Evolutionary conservation across 2,797 vertebrate genomes (phyloP).

Genomic region (Melanotaenia trifasciata): DNA sequence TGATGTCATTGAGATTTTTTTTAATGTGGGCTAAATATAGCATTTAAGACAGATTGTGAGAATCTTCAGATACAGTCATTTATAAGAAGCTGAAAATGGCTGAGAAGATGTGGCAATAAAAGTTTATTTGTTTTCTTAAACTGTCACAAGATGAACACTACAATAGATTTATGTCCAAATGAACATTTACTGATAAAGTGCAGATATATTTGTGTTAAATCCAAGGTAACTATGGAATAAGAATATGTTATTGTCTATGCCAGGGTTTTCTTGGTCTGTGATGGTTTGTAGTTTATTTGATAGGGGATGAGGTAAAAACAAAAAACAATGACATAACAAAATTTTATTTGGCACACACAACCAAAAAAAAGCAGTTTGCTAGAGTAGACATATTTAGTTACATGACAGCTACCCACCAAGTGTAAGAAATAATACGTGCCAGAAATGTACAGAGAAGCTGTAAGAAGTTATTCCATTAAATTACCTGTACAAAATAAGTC

Average conservation of each 20-base stretch:
- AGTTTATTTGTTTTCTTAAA: neutral
- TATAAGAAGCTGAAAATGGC: slow-evolving; percentile 18
- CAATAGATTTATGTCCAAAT: neutral
- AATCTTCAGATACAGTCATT: slow-evolving; percentile 26
- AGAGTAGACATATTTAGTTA: neutral
- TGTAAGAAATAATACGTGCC: neutral
- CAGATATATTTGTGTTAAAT: neutral
- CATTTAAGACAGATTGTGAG: slow-evolving; percentile 45
- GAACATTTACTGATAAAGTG: neutral
- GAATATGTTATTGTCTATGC: neutral
- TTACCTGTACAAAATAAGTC: neutral
- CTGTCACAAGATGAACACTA: neutral
- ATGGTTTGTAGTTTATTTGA: neutral
- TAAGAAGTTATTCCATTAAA: neutral
- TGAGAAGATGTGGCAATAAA: neutral
- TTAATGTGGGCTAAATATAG: slow-evolving; percentile 61
- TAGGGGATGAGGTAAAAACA: neutral
- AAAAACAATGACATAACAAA: neutral
- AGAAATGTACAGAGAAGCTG: neutral
- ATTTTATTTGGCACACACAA: neutral
- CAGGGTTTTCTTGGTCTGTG: neutral
- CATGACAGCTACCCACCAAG: neutral
- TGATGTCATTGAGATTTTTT: slow-evolving; percentile 65
- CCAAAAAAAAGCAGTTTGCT: neutral
- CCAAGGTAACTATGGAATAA: neutral